phyloP scores from a whole-genome alignment of 2,113 vertebrate species.

The Rhea americana region DNA sequence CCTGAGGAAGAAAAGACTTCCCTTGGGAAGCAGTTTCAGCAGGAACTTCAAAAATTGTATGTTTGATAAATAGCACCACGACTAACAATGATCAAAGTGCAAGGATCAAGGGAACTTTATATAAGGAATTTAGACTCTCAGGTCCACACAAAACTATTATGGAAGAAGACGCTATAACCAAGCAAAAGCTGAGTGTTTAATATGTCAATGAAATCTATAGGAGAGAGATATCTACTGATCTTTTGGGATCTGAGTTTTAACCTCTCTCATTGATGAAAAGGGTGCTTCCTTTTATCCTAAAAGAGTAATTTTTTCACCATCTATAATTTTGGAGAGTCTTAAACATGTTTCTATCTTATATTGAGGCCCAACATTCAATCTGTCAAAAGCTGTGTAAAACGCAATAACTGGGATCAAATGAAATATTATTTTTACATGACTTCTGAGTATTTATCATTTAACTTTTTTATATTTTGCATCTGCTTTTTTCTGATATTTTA shows the following conservation, averaged over 20 bases:
- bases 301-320: background rate
- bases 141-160: conserved; percentile 41
- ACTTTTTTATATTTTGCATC: background rate
- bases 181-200: conserved; percentile 28
- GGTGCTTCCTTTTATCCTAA: background rate
- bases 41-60: conserved; percentile 56
- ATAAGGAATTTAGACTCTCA: conserved; percentile 38
- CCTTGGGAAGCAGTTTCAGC: conserved; percentile 57
- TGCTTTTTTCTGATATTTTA: background rate
- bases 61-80: conserved; percentile 63
- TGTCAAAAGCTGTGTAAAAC: background rate
- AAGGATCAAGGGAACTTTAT: conserved; percentile 66
- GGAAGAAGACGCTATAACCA: conserved; percentile 1
- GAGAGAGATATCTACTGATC: background rate
- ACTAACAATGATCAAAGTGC: conserved; percentile 54
- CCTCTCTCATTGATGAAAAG: background rate
- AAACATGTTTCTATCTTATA: background rate
- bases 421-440: background rate
- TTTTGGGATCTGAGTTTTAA: background rate
- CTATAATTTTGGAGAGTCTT: background rate
- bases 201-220: conserved; percentile 20
- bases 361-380: background rate
- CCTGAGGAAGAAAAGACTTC: conserved; percentile 62
- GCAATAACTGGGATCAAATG: background rate
- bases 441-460: background rate